Base-by-base conservation (phyloP, 2,797 vertebrate genomes). In the Leucoraja ocellata region DNA sequence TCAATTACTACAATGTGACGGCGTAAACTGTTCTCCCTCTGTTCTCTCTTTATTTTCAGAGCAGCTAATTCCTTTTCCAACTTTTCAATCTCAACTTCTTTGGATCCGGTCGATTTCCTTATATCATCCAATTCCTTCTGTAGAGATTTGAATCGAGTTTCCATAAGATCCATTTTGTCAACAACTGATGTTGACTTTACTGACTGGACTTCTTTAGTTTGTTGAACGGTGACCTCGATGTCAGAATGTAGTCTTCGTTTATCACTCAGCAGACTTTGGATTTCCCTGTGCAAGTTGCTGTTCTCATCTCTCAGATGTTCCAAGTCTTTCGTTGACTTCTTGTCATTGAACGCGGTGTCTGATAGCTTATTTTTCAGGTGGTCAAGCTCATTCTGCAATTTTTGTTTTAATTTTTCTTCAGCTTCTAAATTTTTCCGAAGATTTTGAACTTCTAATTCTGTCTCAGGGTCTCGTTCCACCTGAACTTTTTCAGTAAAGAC, bases 1-100 rank as follows among this genome's bases (percentile, higher is more conserved):
- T 99, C 98, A 0, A 99, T 99, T 95, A 99, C 97, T 7, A 99
- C 99, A 0, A 99, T 99, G 92, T 98, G 99, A 58, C 98, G 97
- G 10, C 98, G 97, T 91, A 99, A 96, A 94, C 99, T 98, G 95
- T 98, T 99, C 94, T 99, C 98, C 88, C 98, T 96, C 95, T 99
- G 98, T 93, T 99, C 99, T 91, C 97, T 96, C 96, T 98, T 99
- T 94, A 98, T 96, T 16, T 97, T 97, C 93, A 98, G 97, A 0
- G 97, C 95, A 39, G 97, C 95, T 93, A 99, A 96, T 94, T 96
- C 97, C 94, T 97, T 98, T 88, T 99, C 97, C 54, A 99, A 97
- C 90, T 95, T 97, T 16, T 98, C 97, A 0, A 99, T 98, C 94
- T 99, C 98, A 0, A 95, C 95, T 0, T 99, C 98, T 95, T 99